Evolutionary conservation across 2,113 vertebrate species (phyloP).

Genomic region (Peromyscus leucopus): DNA sequence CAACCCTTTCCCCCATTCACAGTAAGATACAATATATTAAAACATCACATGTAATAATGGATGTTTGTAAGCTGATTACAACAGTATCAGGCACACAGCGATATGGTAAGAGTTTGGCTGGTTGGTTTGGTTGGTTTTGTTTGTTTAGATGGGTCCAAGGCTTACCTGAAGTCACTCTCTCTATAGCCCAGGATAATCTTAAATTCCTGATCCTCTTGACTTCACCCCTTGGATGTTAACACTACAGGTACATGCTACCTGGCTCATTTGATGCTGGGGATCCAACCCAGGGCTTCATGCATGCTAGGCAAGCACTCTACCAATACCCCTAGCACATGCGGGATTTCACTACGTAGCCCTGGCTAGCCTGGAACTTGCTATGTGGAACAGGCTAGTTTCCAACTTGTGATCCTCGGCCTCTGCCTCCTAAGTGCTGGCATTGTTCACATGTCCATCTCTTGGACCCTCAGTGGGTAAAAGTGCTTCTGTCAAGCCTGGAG

Average conservation of each 20-base stretch:
- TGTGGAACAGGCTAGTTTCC: neutral
- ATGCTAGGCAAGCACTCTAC: neutral
- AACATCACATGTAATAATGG: neutral
- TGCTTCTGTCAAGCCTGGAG: neutral
- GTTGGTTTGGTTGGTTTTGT: neutral
- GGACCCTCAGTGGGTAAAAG: neutral
- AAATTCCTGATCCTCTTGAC: neutral
- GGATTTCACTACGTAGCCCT: neutral
- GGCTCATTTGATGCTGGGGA: neutral
- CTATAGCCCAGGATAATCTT: neutral
- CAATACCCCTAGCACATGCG: neutral
- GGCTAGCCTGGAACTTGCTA: neutral
- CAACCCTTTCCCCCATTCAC: neutral
- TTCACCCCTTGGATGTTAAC: neutral
- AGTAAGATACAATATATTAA: neutral
- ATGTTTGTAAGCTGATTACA: neutral
- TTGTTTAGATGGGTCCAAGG: neutral
- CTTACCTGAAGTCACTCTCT: neutral
- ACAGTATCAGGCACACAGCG: neutral
- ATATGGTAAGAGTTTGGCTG: neutral
- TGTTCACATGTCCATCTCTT: too few species aligned
- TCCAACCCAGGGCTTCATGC: neutral
- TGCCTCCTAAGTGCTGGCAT: neutral
- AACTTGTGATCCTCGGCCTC: neutral
- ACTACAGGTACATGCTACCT: neutral